Conservation (phyloP, 2,888 invertebrate genomes). For the Lysandra coridon region DNA sequence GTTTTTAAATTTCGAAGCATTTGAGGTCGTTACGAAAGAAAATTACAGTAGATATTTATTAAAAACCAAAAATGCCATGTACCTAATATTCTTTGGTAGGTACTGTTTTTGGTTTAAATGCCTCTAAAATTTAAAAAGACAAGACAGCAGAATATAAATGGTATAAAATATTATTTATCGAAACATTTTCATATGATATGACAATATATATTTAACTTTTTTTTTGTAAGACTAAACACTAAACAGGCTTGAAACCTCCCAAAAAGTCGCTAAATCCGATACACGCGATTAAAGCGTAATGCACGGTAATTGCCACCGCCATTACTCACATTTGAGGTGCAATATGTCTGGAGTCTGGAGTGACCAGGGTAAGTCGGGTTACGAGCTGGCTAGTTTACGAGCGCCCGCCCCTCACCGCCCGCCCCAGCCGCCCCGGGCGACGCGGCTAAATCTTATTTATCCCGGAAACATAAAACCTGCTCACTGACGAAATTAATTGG, state of each 20-base stretch:
- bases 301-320: constrained; percentile 6
- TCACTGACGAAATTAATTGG: constrained; percentile 78
- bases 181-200: not conserved
- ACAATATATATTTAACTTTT: not conserved
- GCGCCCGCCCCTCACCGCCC: constrained; percentile 45
- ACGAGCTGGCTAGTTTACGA: constrained; percentile 71
- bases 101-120: not conserved
- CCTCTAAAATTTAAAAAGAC: too few species aligned
- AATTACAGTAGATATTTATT: not conserved
- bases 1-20: constrained; percentile 1
- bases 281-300: constrained; percentile 4
- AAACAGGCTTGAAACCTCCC: not conserved
- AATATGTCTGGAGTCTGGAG: constrained; percentile 44
- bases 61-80: not conserved
- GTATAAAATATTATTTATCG: not conserved
- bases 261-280: not conserved
- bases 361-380: constrained; percentile 61
- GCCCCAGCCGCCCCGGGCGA: constrained; percentile 56
- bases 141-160: not conserved
- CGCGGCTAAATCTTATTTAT: constrained; percentile 78
- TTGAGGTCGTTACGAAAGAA: not conserved
- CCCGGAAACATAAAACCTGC: constrained; percentile 75
- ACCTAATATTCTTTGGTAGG: not conserved
- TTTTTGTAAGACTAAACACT: not conserved
- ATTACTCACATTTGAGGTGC: constrained; percentile 30